Conservation (phyloP, 2,797 vertebrate species). For the Decapterus maruadsi region DNA sequence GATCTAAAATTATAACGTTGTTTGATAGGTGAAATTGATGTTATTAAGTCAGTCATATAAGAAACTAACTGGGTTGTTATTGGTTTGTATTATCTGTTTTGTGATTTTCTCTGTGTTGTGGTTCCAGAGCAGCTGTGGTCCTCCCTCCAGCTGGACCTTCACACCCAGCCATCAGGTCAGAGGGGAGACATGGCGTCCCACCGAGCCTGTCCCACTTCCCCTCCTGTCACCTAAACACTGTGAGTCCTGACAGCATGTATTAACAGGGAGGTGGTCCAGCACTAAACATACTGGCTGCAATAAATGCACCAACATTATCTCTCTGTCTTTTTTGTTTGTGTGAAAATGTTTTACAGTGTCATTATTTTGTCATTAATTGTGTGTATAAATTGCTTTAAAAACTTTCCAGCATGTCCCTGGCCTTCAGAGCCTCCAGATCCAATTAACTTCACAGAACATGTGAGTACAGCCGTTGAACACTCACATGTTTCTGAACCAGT, state of each 20-base stretch:
- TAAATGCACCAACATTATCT: neutral
- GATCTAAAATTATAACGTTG: no score
- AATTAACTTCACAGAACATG: slow-evolving; percentile 78
- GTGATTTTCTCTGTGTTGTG: neutral
- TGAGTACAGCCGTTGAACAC: slow-evolving; percentile 53
- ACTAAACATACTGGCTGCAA: neutral
- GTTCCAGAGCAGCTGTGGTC: slow-evolving; percentile 53
- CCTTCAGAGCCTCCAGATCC: slow-evolving; percentile 52
- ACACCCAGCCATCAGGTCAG: slow-evolving; percentile 59
- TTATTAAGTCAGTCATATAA: no score
- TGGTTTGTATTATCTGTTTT: neutral
- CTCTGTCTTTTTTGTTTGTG: neutral
- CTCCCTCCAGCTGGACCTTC: slow-evolving; percentile 58
- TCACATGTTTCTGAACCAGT: no score
- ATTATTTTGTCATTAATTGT: neutral
- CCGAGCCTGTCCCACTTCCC: slow-evolving; percentile 71
- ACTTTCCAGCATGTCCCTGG: slow-evolving; percentile 37
- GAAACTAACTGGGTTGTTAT: no score
- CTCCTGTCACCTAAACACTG: slow-evolving; percentile 74
- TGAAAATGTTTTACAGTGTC: neutral
- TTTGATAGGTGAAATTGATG: no score
- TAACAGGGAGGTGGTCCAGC: neutral
- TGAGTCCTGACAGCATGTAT: slow-evolving; percentile 29
- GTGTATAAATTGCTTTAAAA: neutral
- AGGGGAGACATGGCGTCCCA: slow-evolving; percentile 75